Base-by-base conservation (phyloP, 2,113 vertebrate genomes). In the Bufo gargarizans region DNA sequence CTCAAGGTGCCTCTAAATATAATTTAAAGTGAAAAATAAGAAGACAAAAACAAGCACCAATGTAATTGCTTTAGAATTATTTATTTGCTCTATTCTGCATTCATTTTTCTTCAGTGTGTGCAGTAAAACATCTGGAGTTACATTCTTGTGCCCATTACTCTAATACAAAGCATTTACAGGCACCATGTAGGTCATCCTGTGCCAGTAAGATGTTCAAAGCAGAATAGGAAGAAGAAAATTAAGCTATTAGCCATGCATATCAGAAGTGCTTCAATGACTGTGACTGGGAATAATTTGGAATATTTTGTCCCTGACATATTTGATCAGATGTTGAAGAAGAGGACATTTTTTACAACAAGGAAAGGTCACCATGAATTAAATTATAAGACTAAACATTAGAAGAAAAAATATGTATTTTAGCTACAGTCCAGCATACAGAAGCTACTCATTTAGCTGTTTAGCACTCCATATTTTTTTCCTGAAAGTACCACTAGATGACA, bases 151-250 rank as follows among this genome's bases (percentile, higher is more conserved):
- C 82, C 53, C 63, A 71, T 71, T 69, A 69, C 47, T 77, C 17
- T 76, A 77, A 77, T 50, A 77, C 12, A 86, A 86, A 49, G 11
- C 72, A 76, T 77, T 65, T 55, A 78, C 47, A 50, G 58, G 76
- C 85, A 65, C 59, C 85, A 78, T 53, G 58, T 86, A 86, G 85
- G 59, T 78, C 85, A 86, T 65, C 20, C 13, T 78, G 11, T 86
- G 58, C 85, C n/a, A 67, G 53, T 8, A 85, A 85, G 69, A 85
- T 59, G 83, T 85, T 74, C 69, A 45, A 59, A 79, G 59, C n/a
- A 78, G 58, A 78, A 65, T 86, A 78, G 49, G 3, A 74, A 61
- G 43, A 65, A 74, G 58, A 79, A 79, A 79, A 67, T 86, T 78
- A 86, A 67, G 76, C 58, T 49, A 78, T 86, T 86, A 77, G 59